Conservation (phyloP, 2,113 vertebrate genomes). For the Quiscalus mexicanus region DNA sequence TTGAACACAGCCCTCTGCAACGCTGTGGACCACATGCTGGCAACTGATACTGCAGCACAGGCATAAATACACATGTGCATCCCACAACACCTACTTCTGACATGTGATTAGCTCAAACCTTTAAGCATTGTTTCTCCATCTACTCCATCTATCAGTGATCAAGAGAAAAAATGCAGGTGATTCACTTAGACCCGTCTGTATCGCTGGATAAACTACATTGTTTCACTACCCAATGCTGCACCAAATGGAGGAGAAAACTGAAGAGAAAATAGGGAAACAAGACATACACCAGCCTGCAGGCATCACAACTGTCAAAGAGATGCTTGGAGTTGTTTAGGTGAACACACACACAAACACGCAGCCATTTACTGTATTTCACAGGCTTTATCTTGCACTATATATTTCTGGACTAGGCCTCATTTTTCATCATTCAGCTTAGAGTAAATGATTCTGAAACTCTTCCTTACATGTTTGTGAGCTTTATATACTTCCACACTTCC, state of each 20-base stretch:
- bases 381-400: not conserved
- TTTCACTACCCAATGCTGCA: not conserved
- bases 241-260: not conserved
- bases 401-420: not conserved
- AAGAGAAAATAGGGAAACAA: not conserved
- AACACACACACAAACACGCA: not conserved
- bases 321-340: not conserved
- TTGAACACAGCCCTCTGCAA: not conserved
- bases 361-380: not conserved
- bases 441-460: not conserved
- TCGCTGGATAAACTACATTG: not conserved
- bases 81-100: not conserved
- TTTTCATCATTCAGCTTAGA: not conserved
- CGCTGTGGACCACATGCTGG: not conserved
- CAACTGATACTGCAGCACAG: not conserved
- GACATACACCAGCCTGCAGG: not conserved
- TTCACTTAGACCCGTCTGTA: not conserved
- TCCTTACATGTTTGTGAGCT: not conserved
- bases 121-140: not conserved
- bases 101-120: not conserved
- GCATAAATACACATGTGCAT: rapidly evolving
- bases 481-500: not conserved
- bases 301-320: not conserved
- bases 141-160: not conserved
- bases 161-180: not conserved